Percentiles rank a stretch among this genome's conserved stretches.
Conservation (phyloP, 2,113 vertebrate genomes). For the Heterochromis multidens region DNA sequence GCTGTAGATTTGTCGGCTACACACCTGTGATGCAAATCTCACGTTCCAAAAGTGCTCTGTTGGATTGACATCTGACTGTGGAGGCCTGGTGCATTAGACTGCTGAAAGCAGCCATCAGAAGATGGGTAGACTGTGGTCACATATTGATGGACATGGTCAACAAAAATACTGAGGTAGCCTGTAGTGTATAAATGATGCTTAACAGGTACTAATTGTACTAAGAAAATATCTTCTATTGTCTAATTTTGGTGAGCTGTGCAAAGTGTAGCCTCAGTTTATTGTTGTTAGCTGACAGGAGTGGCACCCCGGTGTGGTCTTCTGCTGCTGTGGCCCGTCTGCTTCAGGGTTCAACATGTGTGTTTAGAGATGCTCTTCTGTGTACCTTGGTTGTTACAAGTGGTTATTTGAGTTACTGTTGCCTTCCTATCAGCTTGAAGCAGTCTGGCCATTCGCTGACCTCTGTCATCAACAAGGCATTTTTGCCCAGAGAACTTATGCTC, state of each 20-base stretch:
- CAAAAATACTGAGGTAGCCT: not conserved
- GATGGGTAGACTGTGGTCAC: not conserved
- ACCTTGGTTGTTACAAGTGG: not conserved
- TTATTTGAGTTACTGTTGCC: not conserved
- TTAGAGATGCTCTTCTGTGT: not conserved
- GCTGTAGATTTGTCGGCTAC: not conserved
- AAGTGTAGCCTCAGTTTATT: not conserved
- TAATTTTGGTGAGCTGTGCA: not conserved
- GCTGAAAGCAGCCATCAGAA: not conserved
- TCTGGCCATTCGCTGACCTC: not conserved
- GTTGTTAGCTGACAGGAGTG: not conserved
- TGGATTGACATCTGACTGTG: not conserved
- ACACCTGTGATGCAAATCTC: not conserved
- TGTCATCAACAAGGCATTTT: not conserved
- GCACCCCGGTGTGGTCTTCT: not conserved
- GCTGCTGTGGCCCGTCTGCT: not conserved
- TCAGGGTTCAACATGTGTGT: not conserved
- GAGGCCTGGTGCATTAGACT: not conserved
- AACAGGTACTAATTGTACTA: not conserved
- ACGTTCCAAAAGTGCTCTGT: not conserved
- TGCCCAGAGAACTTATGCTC: not conserved
- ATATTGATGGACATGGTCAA: not conserved
- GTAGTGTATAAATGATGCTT: not conserved
- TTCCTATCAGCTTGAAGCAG: not conserved
- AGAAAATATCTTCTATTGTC: not conserved